These are phyloP conservation scores for Sarcophaga variegata DNA, from an alignment of 2,888 invertebrate genomes.

Conservation along the genomic window DNA sequence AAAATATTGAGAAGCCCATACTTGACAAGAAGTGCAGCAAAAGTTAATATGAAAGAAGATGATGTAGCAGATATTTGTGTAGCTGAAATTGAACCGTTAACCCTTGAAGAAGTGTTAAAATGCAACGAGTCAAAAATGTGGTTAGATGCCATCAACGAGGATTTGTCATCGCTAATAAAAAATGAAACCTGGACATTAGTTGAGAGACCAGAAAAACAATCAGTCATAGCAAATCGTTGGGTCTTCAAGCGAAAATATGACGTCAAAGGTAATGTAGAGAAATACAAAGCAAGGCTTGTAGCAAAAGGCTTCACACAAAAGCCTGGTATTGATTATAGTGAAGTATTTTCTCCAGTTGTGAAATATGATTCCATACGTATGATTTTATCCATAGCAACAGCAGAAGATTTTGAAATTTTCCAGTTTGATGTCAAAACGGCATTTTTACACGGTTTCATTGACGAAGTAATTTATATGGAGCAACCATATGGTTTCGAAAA, in stretches of 20 bases:
- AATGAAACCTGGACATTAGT: conserved; percentile 8
- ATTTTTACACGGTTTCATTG: not conserved
- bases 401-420: conserved; percentile 1
- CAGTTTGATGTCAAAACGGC: conserved; percentile 33
- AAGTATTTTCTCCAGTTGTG: conserved; percentile 44
- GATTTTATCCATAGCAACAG: conserved; percentile 27
- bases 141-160: not conserved
- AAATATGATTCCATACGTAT: conserved; percentile 28
- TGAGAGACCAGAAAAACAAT: not conserved
- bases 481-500: conserved; percentile 18
- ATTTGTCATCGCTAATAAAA: not conserved
- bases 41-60: not conserved
- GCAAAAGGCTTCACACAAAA: conserved; percentile 22
- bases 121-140: not conserved
- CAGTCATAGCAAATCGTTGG: not conserved
- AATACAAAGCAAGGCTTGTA: conserved; percentile 30
- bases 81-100: not conserved
- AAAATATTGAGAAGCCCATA: too few relatives aligned
- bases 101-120: not conserved
- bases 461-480: conserved; percentile 22
- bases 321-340: conserved; percentile 36
- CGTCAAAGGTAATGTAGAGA: not conserved
- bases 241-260: conserved; percentile 9
- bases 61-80: too few relatives aligned
- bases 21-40: not conserved